Conservation (phyloP, 2,888 invertebrate species). For the Hylaea fasciaria region DNA sequence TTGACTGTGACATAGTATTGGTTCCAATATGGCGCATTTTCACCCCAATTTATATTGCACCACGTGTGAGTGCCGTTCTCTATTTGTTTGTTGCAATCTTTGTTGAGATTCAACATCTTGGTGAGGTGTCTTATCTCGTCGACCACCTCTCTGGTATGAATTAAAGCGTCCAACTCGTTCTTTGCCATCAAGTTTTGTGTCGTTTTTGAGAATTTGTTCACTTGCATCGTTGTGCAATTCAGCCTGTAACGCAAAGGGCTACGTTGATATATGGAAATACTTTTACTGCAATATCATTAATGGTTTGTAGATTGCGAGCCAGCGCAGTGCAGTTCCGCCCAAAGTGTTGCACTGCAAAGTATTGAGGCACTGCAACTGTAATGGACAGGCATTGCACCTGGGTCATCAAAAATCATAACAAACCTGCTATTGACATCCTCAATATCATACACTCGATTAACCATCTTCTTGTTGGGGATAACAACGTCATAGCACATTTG, state of each 20-base stretch:
- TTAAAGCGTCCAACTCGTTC: conserved; percentile 62
- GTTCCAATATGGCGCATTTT: conserved; percentile 80
- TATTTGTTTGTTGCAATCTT: conserved; percentile 40
- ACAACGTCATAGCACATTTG: conserved; percentile 56
- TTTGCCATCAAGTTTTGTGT: conserved; percentile 71
- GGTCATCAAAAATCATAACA: neutral
- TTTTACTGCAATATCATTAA: neutral
- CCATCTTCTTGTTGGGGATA: conserved; percentile 54
- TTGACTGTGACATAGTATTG: conserved; percentile 73
- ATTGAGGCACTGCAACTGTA: too few relatives aligned
- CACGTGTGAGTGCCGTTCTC: conserved; percentile 52
- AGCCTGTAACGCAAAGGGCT: conserved; percentile 52
- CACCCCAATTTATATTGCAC: conserved; percentile 78
- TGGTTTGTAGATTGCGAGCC: too few relatives aligned
- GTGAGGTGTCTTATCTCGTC: conserved; percentile 69
- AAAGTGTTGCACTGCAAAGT: too few relatives aligned
- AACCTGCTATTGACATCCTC: conserved; percentile 77
- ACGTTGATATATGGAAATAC: neutral
- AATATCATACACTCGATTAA: conserved; percentile 66
- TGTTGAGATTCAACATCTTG: conserved; percentile 68
- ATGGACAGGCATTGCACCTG: neutral
- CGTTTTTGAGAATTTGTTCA: conserved; percentile 73
- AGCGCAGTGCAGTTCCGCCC: too few relatives aligned
- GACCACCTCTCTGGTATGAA: conserved; percentile 68
- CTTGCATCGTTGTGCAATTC: conserved; percentile 73